phyloP scores from a whole-genome alignment of 1,140 invertebrate species.

The Neocloeon triangulifer region DNA sequence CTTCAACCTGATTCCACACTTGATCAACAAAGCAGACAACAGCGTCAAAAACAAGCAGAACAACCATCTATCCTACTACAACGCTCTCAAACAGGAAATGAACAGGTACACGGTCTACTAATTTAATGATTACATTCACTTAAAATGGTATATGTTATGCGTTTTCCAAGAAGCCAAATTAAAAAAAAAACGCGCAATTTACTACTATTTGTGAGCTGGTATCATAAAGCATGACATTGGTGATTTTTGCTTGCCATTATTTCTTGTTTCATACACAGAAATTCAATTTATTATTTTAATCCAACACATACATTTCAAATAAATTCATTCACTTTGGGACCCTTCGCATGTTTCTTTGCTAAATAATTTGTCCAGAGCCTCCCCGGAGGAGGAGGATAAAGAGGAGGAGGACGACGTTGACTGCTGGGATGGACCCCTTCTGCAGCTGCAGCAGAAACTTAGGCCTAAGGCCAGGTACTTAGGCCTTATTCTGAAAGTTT shows the following conservation, averaged over 20 bases:
- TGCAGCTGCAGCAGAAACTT: constrained; percentile 26
- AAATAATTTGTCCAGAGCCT: not conserved
- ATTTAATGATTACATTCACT: too few relatives aligned
- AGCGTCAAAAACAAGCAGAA: not conserved
- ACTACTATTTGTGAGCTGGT: too few relatives aligned
- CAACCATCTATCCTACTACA: constrained; percentile 15
- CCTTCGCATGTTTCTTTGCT: not conserved
- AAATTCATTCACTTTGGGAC: too few relatives aligned
- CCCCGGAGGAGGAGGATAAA: constrained; percentile 6
- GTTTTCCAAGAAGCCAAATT: too few relatives aligned
- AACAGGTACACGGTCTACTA: constrained; percentile 27
- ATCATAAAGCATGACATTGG: too few relatives aligned
- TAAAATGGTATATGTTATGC: too few relatives aligned
- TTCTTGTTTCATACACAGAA: too few relatives aligned
- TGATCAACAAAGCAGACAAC: constrained; percentile 13
- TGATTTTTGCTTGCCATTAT: too few relatives aligned
- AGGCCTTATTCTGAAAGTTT: constrained; percentile 15
- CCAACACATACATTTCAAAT: too few relatives aligned
- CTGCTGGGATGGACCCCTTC: constrained; percentile 26
- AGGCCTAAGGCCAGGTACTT: too few relatives aligned
- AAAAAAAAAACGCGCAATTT: too few relatives aligned
- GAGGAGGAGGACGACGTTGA: constrained; percentile 24
- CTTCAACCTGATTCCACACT: constrained; percentile 28
- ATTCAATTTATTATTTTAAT: too few relatives aligned
- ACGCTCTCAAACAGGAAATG: constrained; percentile 24